Evolutionary conservation across 2,113 vertebrate genomes (phyloP), one percentile per base, ranked within the genome.

Genomic region (Poeciliopsis retropinna): DNA sequence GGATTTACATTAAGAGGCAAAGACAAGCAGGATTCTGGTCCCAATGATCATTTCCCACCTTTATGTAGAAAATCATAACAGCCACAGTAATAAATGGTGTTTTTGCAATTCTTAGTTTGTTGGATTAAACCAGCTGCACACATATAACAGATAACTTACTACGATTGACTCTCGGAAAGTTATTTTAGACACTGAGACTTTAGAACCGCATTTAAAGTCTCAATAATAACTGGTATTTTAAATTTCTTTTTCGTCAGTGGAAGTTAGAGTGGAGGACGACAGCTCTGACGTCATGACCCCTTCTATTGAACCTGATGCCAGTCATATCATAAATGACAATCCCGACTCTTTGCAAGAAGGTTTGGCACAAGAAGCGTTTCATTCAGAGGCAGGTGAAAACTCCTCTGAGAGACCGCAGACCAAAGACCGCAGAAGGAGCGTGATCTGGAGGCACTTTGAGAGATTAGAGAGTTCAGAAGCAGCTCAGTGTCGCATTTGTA

Each of bases 361-460:
- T 67, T 65, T 75, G 28, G 28, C 61, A 37, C 62, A 84, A 10
- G 71, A 78, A 62, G 71, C 8, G 14, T 60, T 15, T 17, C 41
- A 15, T 25, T 22, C 2, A 71, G 37, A 25, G 13, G 31, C 1
- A 62, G 47, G n/a, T 0, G 14, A 60, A 1, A 2, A 72, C n/a
- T 60, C 0, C 28, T 30, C 67, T 57, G 64, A 28, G 0, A 44
- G 3, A 70, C 22, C 19, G 1, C 72, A 29, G 17, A 57, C 51
- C 25, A 57, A 57, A 57, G 25, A 57, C 51, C 80, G 66, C 3
- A 87, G 75, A 65, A 85, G 86, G 60, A 94, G 93, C 27, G 64
- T 88, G 8, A 84, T 94, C 30, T 94, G 94, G 94, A 87, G 63
- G n/a, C 83, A 90, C 44, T 94, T 86, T 32, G 76, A 90, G 28